Evolutionary conservation across 2,888 invertebrate species (phyloP), one percentile per base, ranked within the genome.

Genomic region (Tachystola acroxantha): DNA sequence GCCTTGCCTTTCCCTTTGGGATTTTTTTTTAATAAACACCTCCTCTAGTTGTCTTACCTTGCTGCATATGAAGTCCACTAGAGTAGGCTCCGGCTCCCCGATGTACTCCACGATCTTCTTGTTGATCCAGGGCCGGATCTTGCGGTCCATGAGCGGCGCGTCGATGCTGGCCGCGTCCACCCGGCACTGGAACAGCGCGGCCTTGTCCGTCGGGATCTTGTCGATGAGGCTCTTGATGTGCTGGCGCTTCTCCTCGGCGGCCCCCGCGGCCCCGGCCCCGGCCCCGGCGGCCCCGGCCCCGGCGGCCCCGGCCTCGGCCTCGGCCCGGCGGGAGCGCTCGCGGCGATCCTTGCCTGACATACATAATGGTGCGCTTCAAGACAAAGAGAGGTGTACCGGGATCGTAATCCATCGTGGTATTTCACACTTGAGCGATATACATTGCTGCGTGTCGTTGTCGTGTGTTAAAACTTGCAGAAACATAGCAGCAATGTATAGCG

Each of bases 51-150:
- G 16, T 4, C 16, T 3, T 6, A 16, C 27, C 27, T 99, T 99
- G 64, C 97, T 96, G 87, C 98, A 99, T 71, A 99, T 99, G 87
- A 99, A 99, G 88, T 99, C 98, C n/a, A 98, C 97, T 36, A 99
- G 88, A 9, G 98, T 97, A 19, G 96, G 96, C 79, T 99, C 99
- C 10, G 99, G 99, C 84, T 99, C 99, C 24, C 99, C 99, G 69
- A 99, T 98, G 84, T 99, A 99, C 85, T 99, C 99, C 48, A 98
- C 95, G 39, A 99, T 98, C 88, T 99, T 99, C 88, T 99, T 99
- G 85, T 98, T 98, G 58, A 99, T 98, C 99, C 99, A 99, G 30
- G 99, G 99, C 46, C 97, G 92, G 71, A 99, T 98, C 75, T 98
- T 93, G 72, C 94, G 94, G 74, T 98, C 97, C 96, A 99, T 98